phyloP scores from a whole-genome alignment of 1,140 invertebrate species.

The Psix sp. region DNA sequence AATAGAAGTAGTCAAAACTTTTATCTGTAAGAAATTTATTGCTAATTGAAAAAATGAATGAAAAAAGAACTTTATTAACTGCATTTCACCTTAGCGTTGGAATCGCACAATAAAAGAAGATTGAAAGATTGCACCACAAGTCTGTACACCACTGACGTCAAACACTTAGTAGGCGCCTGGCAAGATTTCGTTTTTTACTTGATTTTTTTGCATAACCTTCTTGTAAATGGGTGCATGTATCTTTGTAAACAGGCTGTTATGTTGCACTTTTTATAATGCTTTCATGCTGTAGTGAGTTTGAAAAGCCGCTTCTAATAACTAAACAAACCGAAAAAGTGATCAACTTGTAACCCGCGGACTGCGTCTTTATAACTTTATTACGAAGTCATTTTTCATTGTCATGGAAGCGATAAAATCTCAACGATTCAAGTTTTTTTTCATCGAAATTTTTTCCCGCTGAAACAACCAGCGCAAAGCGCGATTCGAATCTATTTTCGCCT shows the following conservation, averaged over 20 bases:
- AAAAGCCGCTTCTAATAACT: constrained; percentile 45
- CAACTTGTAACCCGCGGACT: constrained; percentile 13
- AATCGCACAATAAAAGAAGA: no score
- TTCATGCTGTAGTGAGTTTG: constrained; percentile 16
- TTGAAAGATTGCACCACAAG: constrained; percentile 31
- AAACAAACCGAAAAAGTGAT: constrained; percentile 15
- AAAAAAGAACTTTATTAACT: no score
- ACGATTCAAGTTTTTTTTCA: constrained; percentile 18
- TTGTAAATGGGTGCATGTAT: constrained; percentile 63
- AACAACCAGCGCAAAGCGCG: not conserved
- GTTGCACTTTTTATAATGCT: constrained; percentile 59
- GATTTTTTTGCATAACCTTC: constrained; percentile 59
- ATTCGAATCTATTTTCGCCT: constrained; percentile 11
- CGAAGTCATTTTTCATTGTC: constrained; percentile 29
- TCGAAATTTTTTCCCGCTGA: not conserved
- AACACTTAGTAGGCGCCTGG: constrained; percentile 41
- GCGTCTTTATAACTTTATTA: constrained; percentile 42
- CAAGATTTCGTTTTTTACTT: constrained; percentile 57
- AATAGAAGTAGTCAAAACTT: no score
- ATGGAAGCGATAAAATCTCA: constrained; percentile 15
- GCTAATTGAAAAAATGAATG: no score
- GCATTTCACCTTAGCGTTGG: no score
- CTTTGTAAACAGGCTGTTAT: constrained; percentile 64
- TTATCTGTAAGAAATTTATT: no score
- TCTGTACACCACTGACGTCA: constrained; percentile 47